These are phyloP conservation scores for Rhopalosiphum maidis DNA, from an alignment of 1,140 invertebrate genomes.

Conservation along the genomic window DNA sequence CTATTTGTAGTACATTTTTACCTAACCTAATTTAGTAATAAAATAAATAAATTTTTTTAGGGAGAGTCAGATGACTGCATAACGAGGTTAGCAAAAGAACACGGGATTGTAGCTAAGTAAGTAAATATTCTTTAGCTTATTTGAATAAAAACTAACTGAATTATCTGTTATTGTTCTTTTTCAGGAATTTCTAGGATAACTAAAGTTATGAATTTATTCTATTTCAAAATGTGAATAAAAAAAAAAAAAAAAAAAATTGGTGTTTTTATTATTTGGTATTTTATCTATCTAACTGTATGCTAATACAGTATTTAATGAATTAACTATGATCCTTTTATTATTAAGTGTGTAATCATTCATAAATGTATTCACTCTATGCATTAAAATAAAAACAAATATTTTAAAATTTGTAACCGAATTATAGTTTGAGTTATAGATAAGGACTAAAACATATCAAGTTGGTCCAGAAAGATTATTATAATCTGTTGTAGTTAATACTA, in stretches of 20 bases:
- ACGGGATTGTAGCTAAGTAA: slow-evolving; percentile 85
- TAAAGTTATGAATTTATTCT: slow-evolving; percentile 32
- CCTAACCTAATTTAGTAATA: not conserved
- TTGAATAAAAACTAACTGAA: not conserved
- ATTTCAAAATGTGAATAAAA: slow-evolving; percentile 41
- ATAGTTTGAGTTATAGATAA: too few species aligned
- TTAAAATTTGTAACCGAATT: too few species aligned
- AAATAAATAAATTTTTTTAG: slow-evolving; percentile 64
- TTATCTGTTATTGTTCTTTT: slow-evolving; percentile 47
- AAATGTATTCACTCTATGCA: too few species aligned
- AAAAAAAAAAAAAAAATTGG: not conserved
- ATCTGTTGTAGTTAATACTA: too few species aligned
- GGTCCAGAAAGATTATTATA: too few species aligned
- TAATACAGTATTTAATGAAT: too few species aligned
- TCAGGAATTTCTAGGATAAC: slow-evolving; percentile 48
- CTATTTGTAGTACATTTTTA: not conserved
- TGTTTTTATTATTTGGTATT: too few species aligned
- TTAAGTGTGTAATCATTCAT: too few species aligned
- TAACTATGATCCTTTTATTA: too few species aligned
- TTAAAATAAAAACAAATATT: too few species aligned
- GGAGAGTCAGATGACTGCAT: slow-evolving; percentile 98
- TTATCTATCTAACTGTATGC: too few species aligned
- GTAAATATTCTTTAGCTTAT: slow-evolving; percentile 27
- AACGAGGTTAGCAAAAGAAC: slow-evolving; percentile 90
- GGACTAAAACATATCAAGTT: too few species aligned